phyloP scores from a whole-genome alignment of 2,797 vertebrate species.

The Enteromius fasciolatus region DNA sequence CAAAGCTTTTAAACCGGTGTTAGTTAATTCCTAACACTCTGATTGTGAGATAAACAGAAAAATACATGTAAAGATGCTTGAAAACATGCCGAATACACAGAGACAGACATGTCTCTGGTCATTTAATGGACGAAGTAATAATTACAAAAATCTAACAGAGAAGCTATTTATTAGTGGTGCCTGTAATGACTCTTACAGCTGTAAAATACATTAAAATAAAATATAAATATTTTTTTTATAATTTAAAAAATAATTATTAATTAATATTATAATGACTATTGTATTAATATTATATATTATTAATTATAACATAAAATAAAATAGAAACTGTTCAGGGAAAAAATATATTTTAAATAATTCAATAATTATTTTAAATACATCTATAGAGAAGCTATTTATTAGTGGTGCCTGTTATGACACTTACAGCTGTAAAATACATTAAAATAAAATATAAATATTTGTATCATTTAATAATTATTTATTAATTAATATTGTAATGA shows the following conservation, averaged over 20 bases:
- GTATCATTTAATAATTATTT: background rate
- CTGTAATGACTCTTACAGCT: background rate
- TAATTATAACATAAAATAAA: too few relatives aligned
- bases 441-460: background rate
- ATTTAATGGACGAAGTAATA: background rate
- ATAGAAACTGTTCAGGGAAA: too few relatives aligned
- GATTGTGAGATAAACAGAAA: slow-evolving; percentile 4
- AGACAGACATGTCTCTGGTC: background rate
- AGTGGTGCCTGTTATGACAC: background rate
- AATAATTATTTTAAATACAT: background rate
- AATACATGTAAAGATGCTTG: background rate
- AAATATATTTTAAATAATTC: background rate
- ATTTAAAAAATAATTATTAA: background rate
- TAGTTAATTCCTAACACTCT: slow-evolving; percentile 12
- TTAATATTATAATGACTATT: too few relatives aligned
- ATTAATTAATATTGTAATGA: too few relatives aligned
- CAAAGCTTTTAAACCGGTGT: slow-evolving; percentile 14
- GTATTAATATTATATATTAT: too few relatives aligned
- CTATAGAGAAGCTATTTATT: background rate
- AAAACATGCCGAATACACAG: background rate
- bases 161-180: background rate
- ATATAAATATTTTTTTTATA: background rate
- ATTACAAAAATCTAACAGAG: background rate
- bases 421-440: background rate
- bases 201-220: background rate